Evolutionary conservation across 1,140 invertebrate species (phyloP).

Genomic region (Leptonema lineaticorne): DNA sequence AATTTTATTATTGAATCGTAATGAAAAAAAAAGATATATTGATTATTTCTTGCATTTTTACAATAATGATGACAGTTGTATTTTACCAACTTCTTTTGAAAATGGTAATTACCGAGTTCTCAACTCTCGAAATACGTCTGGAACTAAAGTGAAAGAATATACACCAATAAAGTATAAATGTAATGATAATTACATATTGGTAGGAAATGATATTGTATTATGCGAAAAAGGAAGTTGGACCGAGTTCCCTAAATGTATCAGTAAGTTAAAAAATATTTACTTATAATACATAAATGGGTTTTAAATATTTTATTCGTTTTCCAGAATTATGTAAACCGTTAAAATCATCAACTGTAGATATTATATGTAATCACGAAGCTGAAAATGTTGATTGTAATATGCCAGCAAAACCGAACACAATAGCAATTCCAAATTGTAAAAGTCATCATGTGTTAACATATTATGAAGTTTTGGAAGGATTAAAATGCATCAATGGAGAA

Average conservation of each 20-base stretch:
- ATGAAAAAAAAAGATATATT: too few species aligned
- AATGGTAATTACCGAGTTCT: too few species aligned
- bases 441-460: background rate
- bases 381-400: conserved; percentile 6
- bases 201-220: background rate
- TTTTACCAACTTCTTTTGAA: too few species aligned
- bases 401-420: background rate
- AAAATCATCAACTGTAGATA: conserved; percentile 15
- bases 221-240: background rate
- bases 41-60: too few species aligned
- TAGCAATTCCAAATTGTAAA: background rate
- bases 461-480: background rate
- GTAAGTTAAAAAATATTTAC: background rate
- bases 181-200: background rate
- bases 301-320: background rate
- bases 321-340: background rate
- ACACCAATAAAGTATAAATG: conserved; percentile 4
- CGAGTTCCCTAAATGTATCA: background rate
- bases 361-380: background rate
- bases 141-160: background rate
- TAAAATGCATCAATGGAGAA: conserved; percentile 17
- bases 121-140: too few species aligned
- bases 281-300: background rate
- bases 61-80: too few species aligned
- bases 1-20: too few species aligned